Evolutionary conservation across 2,888 invertebrate species (phyloP).

Genomic region (Argyra leucocephala): DNA sequence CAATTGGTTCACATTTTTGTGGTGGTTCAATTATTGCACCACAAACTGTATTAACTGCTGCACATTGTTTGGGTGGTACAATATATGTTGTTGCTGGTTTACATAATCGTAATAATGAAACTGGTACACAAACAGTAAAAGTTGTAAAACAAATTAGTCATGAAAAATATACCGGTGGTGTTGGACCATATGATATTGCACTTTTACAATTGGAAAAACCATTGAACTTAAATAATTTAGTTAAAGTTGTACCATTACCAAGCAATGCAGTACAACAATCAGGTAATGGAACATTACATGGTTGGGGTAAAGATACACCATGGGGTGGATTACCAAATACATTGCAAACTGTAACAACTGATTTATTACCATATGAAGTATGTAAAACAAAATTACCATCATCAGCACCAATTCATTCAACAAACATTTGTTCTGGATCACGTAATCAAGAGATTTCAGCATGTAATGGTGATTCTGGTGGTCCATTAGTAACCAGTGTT

Average conservation of each 20-base stretch:
- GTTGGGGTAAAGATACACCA: slow-evolving; percentile 35
- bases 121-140: slow-evolving; percentile 28
- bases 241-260: slow-evolving; percentile 16
- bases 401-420: slow-evolving; percentile 22
- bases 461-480: slow-evolving; percentile 43
- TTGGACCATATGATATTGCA: slow-evolving; percentile 48
- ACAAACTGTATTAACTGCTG: slow-evolving; percentile 39
- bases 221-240: slow-evolving; percentile 30
- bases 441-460: slow-evolving; percentile 40
- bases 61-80: slow-evolving; percentile 34
- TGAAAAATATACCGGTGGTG: slow-evolving; percentile 34
- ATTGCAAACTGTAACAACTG: slow-evolving; percentile 31
- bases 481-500: slow-evolving; percentile 31
- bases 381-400: slow-evolving; percentile 29
- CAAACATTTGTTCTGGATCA: slow-evolving; percentile 38
- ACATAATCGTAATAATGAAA: slow-evolving; percentile 30
- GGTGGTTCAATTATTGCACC: slow-evolving; percentile 40
- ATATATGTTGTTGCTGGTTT: slow-evolving; percentile 41
- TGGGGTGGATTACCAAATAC: slow-evolving; percentile 27
- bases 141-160: slow-evolving; percentile 33
- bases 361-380: slow-evolving; percentile 17
- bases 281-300: slow-evolving; percentile 21
- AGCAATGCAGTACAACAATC: slow-evolving; percentile 13
- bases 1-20: slow-evolving; percentile 33
- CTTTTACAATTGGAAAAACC: slow-evolving; percentile 36